Percentiles rank a stretch among this genome's conserved stretches.
These are phyloP conservation scores for Poeciliopsis turneri DNA, from an alignment of 2,797 vertebrate genomes.

Conservation along the genomic window DNA sequence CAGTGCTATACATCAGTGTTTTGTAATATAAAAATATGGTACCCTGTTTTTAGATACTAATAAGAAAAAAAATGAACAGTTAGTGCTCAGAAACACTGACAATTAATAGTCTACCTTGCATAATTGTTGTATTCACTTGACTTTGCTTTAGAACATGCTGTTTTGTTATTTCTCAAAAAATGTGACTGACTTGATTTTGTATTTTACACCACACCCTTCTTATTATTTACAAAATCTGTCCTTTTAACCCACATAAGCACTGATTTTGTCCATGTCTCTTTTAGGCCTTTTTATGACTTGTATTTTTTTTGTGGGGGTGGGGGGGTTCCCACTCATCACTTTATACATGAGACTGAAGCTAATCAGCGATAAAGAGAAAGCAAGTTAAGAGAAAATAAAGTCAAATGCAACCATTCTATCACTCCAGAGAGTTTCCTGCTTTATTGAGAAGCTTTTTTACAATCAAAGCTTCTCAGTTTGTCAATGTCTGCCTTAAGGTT, in stretches of 20 bases:
- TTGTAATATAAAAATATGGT: neutral
- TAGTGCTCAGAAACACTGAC: no score
- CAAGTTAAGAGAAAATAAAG: conserved; percentile 30
- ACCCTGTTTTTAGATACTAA: neutral
- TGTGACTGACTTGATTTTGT: neutral
- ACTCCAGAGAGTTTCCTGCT: conserved; percentile 27
- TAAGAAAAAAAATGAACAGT: neutral
- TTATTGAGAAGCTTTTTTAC: conserved; percentile 18
- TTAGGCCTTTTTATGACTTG: neutral
- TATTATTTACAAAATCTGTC: neutral
- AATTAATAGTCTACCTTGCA: neutral
- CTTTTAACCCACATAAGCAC: neutral
- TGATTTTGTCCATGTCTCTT: neutral
- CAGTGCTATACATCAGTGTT: neutral
- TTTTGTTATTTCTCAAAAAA: neutral
- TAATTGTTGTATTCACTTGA: neutral
- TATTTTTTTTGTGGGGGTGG: neutral
- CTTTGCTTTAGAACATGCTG: neutral
- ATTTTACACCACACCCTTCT: neutral
- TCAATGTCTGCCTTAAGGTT: conserved; percentile 18
- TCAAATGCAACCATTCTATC: conserved; percentile 28
- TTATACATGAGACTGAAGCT: conserved; percentile 16
- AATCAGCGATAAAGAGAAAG: conserved; percentile 38
- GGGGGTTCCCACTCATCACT: conserved; percentile 6
- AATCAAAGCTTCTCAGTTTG: conserved; percentile 23